Conservation (phyloP, 2,113 vertebrate genomes). For the Oryzias melastigma region DNA sequence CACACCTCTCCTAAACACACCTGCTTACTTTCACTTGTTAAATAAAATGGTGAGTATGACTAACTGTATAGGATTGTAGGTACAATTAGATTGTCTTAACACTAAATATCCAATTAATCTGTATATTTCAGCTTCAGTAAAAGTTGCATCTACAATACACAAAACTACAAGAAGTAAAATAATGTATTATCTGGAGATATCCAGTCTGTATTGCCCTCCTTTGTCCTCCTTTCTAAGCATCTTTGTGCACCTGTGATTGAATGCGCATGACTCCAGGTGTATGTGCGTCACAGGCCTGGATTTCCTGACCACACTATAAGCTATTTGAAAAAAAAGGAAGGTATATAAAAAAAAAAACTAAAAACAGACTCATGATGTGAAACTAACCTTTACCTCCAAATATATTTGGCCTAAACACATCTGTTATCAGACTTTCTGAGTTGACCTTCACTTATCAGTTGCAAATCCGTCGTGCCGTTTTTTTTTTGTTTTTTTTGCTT, state of each 20-base stretch:
- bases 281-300: conserved; percentile 36
- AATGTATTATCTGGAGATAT: neutral
- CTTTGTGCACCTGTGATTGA: conserved; percentile 30
- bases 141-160: no score
- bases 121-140: no score
- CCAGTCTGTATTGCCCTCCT: conserved; percentile 1
- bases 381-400: neutral
- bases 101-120: no score
- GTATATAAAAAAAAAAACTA: conserved; percentile 2
- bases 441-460: neutral
- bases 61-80: no score
- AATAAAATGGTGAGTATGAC: no score
- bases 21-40: no score
- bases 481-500: neutral
- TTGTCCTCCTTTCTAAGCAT: conserved; percentile 32
- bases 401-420: neutral
- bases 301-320: conserved; percentile 25
- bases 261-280: conserved; percentile 22
- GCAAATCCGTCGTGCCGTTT: neutral
- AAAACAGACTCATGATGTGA: neutral
- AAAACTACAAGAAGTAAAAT: neutral
- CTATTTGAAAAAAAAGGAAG: conserved; percentile 8
- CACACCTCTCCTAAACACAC: no score
- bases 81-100: no score
- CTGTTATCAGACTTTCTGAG: neutral